Evolutionary conservation across 2,888 invertebrate genomes (phyloP).

Genomic region (Patella pellucida): DNA sequence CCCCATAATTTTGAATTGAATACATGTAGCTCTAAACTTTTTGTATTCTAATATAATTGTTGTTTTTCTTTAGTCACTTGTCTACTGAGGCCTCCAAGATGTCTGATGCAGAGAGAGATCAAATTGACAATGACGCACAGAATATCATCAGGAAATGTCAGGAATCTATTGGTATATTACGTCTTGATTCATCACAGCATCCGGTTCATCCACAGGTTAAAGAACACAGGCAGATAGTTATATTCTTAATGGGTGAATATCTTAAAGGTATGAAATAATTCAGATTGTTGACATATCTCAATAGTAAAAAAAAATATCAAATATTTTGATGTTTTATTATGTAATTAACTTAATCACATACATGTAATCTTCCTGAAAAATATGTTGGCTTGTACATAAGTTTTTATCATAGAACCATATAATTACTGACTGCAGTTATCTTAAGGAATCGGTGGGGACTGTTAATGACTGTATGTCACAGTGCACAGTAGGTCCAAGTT

Average conservation of each 20-base stretch:
- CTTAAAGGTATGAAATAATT: constrained; percentile 75
- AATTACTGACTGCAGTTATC: no score
- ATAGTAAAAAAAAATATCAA: no score
- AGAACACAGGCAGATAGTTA: constrained; percentile 83
- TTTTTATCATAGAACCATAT: no score
- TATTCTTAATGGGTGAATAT: constrained; percentile 84
- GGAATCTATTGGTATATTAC: constrained; percentile 82
- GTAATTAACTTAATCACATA: no score
- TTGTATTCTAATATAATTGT: neutral
- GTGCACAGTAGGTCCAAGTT: no score
- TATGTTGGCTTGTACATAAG: no score
- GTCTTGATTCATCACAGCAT: constrained; percentile 74
- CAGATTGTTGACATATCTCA: neutral
- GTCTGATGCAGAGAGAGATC: constrained; percentile 87
- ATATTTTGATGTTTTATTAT: no score
- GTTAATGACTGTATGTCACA: no score
- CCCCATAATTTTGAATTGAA: no score
- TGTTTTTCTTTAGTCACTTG: constrained; percentile 54
- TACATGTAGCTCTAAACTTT: no score
- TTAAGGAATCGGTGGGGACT: no score
- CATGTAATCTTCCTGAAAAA: no score
- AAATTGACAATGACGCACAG: constrained; percentile 88
- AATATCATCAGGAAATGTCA: constrained; percentile 86
- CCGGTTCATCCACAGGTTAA: constrained; percentile 76
- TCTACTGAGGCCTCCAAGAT: constrained; percentile 78